These are phyloP conservation scores for Athalia rosae DNA, from an alignment of 2,888 invertebrate species.

Conservation along the genomic window DNA sequence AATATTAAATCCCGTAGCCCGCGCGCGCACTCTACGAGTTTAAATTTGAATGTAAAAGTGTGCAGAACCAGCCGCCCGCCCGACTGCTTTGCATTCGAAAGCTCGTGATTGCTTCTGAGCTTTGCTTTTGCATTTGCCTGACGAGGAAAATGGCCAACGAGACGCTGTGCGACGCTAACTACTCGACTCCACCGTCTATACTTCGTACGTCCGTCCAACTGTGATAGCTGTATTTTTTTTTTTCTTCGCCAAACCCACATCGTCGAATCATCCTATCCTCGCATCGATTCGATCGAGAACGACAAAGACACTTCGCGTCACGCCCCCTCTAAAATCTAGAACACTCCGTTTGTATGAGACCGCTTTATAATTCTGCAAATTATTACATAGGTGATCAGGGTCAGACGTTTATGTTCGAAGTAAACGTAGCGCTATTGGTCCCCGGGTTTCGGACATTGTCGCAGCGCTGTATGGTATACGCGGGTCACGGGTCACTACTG, in stretches of 20 bases:
- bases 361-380: too few species aligned
- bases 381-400: conserved; percentile 7
- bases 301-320: conserved; percentile 28
- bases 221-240: neutral
- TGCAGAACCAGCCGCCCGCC: conserved; percentile 59
- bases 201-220: too few species aligned
- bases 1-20: conserved; percentile 71
- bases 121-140: conserved; percentile 70
- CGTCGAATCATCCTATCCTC: neutral
- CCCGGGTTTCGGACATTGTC: conserved; percentile 21
- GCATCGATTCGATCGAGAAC: neutral
- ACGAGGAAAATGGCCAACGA: conserved; percentile 23
- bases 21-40: conserved; percentile 71
- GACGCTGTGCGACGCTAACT: neutral
- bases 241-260: neutral
- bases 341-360: too few species aligned
- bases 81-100: conserved; percentile 74
- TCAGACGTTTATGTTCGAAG: conserved; percentile 8
- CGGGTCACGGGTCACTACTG: conserved; percentile 51
- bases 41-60: conserved; percentile 74
- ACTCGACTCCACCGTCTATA: neutral
- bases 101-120: conserved; percentile 74
- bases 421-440: neutral
- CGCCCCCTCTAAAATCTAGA: neutral
- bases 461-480: conserved; percentile 17